These are phyloP conservation scores for Anagyrus pseudococci DNA, from an alignment of 2,888 invertebrate species.

Conservation along the genomic window DNA sequence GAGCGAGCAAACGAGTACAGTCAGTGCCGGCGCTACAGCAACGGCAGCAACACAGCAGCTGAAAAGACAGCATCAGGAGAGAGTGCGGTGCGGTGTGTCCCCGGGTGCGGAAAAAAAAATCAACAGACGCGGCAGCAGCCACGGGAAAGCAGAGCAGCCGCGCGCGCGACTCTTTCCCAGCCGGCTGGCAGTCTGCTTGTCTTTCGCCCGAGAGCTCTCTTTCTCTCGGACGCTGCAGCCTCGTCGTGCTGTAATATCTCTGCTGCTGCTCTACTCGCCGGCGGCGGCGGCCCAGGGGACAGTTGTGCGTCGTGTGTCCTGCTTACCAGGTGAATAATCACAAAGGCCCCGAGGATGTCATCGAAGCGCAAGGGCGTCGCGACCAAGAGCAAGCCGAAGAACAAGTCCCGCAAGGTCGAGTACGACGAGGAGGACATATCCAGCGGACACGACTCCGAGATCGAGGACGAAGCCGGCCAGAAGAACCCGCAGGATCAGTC, in stretches of 20 bases:
- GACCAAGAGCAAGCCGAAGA: conserved; percentile 51
- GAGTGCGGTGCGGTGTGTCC: neutral
- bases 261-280: no score
- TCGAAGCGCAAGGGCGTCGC: conserved; percentile 51
- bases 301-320: no score
- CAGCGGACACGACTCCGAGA: conserved; percentile 57
- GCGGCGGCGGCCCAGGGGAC: neutral
- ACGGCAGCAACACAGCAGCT: neutral
- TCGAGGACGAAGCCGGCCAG: conserved; percentile 50
- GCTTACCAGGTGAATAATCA: neutral
- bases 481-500: conserved; percentile 44
- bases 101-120: neutral
- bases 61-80: neutral
- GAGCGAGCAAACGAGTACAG: conserved; percentile 20
- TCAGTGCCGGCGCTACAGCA: neutral
- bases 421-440: conserved; percentile 60
- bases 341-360: conserved; percentile 46
- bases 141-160: no score
- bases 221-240: neutral
- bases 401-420: conserved; percentile 55
- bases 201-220: neutral
- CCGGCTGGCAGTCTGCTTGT: neutral
- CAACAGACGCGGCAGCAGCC: no score
- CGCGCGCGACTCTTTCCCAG: no score
- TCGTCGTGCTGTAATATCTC: neutral